A percentile compares a stretch with the other conserved stretches of the same genome.
These are phyloP conservation scores for Leontocebus nigricollis DNA, from an alignment of 2,797 vertebrate genomes.

Conservation along the genomic window DNA sequence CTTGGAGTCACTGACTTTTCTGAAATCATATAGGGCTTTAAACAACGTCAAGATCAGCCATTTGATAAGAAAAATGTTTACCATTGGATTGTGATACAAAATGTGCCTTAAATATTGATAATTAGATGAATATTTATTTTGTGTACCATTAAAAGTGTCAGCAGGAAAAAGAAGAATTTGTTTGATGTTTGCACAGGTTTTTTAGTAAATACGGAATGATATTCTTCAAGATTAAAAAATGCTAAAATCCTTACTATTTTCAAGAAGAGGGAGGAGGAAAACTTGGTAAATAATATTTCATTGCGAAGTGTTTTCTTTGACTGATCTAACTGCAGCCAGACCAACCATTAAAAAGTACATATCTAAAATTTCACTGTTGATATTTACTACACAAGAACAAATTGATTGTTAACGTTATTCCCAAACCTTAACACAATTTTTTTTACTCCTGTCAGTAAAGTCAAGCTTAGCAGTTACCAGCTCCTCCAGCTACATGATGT, in stretches of 20 bases:
- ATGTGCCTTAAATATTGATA: background rate
- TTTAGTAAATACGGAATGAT: slow-evolving; percentile 11
- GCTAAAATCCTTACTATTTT: background rate
- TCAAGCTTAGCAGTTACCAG: background rate
- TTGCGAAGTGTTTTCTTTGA: background rate
- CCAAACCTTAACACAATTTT: background rate
- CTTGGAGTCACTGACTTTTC: background rate
- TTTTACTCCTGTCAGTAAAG: background rate
- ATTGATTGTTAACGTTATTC: background rate
- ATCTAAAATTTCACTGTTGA: background rate
- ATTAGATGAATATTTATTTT: slow-evolving; percentile 15
- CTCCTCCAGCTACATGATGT: background rate
- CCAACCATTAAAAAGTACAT: background rate
- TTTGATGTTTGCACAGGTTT: background rate
- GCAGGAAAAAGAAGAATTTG: background rate
- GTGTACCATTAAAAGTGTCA: background rate
- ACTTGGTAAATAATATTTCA: background rate
- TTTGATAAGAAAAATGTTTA: slow-evolving; percentile 36
- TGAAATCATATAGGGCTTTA: background rate
- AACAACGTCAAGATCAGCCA: background rate
- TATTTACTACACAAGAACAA: background rate
- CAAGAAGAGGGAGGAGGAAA: slow-evolving; percentile 22
- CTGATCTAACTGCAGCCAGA: background rate
- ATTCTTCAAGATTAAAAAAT: background rate
- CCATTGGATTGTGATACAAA: background rate